Conservation (phyloP, 2,797 vertebrate genomes). For the Neosilurus mollespiculum region DNA sequence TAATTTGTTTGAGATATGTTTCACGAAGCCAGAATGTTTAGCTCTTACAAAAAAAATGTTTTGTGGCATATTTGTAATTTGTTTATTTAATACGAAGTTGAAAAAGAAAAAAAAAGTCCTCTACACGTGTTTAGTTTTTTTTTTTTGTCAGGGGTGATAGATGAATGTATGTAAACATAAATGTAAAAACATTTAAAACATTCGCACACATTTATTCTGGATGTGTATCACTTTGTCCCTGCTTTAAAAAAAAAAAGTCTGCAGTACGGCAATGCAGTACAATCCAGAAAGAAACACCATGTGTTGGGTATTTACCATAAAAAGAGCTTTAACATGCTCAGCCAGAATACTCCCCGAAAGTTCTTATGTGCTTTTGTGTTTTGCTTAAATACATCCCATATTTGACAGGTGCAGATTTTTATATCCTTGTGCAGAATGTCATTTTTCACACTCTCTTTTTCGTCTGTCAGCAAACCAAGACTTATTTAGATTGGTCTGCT, state of each 20-base stretch:
- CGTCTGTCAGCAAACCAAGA: neutral
- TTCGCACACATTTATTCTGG: constrained; percentile 4
- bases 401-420: neutral
- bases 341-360: neutral
- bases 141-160: neutral
- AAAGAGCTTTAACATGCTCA: constrained; percentile 3
- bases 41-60: too few species aligned
- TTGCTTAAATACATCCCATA: neutral
- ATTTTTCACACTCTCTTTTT: constrained; percentile 10
- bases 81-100: too few species aligned
- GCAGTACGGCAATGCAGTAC: constrained; percentile 4
- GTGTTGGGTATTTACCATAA: constrained; percentile 15
- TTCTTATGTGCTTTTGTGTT: constrained; percentile 1
- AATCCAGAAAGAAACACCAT: constrained; percentile 22
- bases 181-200: constrained; percentile 13
- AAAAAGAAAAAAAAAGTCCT: too few species aligned
- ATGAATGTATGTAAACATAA: constrained; percentile 10
- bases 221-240: constrained; percentile 6
- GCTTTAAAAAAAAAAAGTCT: neutral
- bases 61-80: too few species aligned
- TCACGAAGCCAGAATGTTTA: too few species aligned
- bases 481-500: constrained; percentile 9
- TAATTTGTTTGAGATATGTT: too few species aligned
- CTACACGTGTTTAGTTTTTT: too few species aligned
- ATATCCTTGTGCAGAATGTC: neutral